Conservation (phyloP, 2,797 vertebrate genomes). For the Chaunax sp. region DNA sequence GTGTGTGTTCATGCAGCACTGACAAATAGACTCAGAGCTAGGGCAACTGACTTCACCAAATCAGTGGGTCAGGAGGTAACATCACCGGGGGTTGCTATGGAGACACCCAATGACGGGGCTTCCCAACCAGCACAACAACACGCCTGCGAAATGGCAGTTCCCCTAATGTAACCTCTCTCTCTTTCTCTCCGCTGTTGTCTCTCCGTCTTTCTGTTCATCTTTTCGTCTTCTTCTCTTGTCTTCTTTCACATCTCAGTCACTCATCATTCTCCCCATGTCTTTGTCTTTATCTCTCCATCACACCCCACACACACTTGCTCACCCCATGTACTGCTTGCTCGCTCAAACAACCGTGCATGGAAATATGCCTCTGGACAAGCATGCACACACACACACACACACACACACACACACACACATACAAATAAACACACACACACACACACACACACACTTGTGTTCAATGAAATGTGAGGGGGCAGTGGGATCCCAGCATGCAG, state of each 20-base stretch:
- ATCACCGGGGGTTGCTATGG: constrained; percentile 85
- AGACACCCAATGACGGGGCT: constrained; percentile 82
- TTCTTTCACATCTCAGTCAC: constrained; percentile 6
- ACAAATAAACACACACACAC: constrained; percentile 34
- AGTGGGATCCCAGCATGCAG: constrained; percentile 80
- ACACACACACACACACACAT: constrained; percentile 32
- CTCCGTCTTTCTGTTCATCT: not conserved
- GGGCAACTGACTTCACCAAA: constrained; percentile 82
- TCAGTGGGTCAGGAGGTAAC: constrained; percentile 85
- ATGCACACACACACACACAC: constrained; percentile 18
- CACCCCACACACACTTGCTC: constrained; percentile 22
- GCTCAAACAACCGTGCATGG: constrained; percentile 51
- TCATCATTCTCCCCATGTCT: not conserved
- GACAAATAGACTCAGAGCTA: constrained; percentile 78
- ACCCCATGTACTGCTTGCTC: constrained; percentile 45
- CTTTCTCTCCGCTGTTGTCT: constrained; percentile 28
- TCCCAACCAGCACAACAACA: constrained; percentile 73
- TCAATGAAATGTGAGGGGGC: constrained; percentile 77
- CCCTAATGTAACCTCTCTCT: constrained; percentile 71
- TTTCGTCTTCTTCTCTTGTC: not conserved
- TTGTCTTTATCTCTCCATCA: constrained; percentile 13
- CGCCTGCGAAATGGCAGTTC: constrained; percentile 77
- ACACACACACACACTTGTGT: constrained; percentile 38
- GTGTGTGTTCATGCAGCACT: constrained; percentile 38
- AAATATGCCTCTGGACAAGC: constrained; percentile 72